Evolutionary conservation across 2,113 vertebrate genomes (phyloP).

Genomic region (Chinchilla lanigera): DNA sequence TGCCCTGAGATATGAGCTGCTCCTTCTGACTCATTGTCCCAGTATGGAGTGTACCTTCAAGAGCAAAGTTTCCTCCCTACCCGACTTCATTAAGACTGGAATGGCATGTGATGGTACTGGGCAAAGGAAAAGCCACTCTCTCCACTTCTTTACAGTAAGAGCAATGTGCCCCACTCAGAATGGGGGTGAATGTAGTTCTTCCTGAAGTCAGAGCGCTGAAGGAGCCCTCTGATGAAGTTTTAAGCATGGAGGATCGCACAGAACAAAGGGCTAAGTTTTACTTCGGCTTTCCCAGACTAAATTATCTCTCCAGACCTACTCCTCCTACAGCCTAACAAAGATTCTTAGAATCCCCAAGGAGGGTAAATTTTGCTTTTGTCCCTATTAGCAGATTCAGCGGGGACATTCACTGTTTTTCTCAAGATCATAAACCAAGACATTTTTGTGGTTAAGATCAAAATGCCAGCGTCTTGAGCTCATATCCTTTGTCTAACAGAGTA

Average conservation of each 20-base stretch:
- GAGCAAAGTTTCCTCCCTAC: neutral
- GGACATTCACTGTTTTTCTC: conserved; percentile 38
- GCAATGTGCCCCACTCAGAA: neutral
- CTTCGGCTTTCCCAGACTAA: neutral
- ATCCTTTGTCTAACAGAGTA: neutral
- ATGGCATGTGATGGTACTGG: too few species aligned
- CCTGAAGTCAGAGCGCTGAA: neutral
- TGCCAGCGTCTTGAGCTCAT: neutral
- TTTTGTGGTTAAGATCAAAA: neutral
- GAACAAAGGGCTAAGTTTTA: neutral
- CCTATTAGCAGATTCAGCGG: conserved; percentile 49
- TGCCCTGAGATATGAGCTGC: neutral
- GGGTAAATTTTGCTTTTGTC: neutral
- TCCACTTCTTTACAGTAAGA: neutral
- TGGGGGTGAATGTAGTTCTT: neutral
- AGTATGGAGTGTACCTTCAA: neutral
- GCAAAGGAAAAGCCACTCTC: neutral
- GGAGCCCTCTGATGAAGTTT: neutral
- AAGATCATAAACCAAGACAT: conserved; percentile 39
- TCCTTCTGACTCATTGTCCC: neutral
- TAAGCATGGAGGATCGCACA: neutral
- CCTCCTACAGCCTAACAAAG: conserved; percentile 5
- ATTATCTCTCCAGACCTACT: neutral
- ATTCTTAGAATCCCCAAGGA: neutral
- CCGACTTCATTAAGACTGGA: neutral